phyloP scores from a whole-genome alignment of 53 echinoderm and acorn worm genomes.

The Pentamera pediparva region DNA sequence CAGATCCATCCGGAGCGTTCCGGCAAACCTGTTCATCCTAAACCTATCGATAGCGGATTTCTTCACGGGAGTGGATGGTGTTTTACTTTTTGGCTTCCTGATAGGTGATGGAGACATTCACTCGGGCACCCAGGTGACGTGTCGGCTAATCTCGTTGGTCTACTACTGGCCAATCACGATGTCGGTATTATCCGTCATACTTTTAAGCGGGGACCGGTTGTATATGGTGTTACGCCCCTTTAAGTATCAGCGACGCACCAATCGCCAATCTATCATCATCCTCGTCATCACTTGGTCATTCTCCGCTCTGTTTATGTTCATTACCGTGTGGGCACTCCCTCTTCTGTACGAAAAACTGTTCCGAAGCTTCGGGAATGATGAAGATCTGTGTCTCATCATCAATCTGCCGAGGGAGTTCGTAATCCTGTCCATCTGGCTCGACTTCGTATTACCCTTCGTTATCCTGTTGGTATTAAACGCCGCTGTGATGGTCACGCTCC shows the following conservation, averaged over 20 bases:
- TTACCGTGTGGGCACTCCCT: background rate
- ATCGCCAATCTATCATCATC: background rate
- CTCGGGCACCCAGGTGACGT: background rate
- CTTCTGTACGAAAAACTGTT: no score
- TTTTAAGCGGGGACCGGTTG: background rate
- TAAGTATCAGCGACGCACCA: background rate
- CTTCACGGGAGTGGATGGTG: background rate
- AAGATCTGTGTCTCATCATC: no score
- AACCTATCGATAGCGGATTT: background rate
- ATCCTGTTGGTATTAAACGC: no score
- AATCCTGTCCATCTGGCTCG: no score
- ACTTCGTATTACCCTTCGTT: no score
- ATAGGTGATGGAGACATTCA: background rate
- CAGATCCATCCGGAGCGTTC: background rate
- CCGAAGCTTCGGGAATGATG: no score
- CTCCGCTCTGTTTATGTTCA: background rate
- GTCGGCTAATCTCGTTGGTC: background rate
- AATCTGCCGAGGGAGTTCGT: no score
- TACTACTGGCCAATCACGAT: background rate
- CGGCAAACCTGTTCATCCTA: background rate
- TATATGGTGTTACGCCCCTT: background rate
- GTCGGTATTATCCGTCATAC: background rate
- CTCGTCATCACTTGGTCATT: background rate
- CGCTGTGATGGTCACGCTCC: no score
- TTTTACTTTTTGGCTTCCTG: background rate